Conservation (phyloP, 2,888 invertebrate species). For the Melanargia galathea region DNA sequence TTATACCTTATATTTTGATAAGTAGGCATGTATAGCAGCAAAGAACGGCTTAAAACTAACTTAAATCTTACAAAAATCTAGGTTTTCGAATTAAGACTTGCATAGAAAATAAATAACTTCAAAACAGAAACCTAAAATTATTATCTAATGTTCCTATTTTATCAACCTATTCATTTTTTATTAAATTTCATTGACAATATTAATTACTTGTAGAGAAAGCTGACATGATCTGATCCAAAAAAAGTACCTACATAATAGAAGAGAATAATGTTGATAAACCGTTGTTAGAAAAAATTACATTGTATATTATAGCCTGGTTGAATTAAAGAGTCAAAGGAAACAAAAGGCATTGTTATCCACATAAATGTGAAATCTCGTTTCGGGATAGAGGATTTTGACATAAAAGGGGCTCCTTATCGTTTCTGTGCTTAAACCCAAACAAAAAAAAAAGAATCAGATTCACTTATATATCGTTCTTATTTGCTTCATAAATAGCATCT, state of each 20-base stretch:
- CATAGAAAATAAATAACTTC: too few species aligned
- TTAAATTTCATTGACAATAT: too few species aligned
- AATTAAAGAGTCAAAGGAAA: conserved; percentile 57
- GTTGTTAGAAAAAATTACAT: conserved; percentile 39
- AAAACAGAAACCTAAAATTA: too few species aligned
- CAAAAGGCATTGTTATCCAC: conserved; percentile 56
- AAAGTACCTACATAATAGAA: neutral
- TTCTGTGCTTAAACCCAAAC: conserved; percentile 46
- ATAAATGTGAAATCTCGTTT: conserved; percentile 57
- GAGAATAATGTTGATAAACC: conserved; percentile 15
- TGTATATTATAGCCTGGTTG: conserved; percentile 46
- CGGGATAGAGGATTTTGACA: conserved; percentile 55
- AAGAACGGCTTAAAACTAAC: neutral
- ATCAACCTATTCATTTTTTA: too few species aligned
- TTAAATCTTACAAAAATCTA: too few species aligned
- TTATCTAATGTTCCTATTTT: too few species aligned
- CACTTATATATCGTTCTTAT: conserved; percentile 30
- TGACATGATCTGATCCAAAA: neutral
- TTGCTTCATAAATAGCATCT: too few species aligned
- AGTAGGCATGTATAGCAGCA: neutral
- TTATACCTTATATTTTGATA: conserved; percentile 6
- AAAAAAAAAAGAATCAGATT: conserved; percentile 43
- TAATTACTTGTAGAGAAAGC: neutral
- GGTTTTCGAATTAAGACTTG: too few species aligned
- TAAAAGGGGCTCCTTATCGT: conserved; percentile 52